phyloP scores from a whole-genome alignment of 2,888 invertebrate genomes.

The Caenorhabditis sp. region DNA sequence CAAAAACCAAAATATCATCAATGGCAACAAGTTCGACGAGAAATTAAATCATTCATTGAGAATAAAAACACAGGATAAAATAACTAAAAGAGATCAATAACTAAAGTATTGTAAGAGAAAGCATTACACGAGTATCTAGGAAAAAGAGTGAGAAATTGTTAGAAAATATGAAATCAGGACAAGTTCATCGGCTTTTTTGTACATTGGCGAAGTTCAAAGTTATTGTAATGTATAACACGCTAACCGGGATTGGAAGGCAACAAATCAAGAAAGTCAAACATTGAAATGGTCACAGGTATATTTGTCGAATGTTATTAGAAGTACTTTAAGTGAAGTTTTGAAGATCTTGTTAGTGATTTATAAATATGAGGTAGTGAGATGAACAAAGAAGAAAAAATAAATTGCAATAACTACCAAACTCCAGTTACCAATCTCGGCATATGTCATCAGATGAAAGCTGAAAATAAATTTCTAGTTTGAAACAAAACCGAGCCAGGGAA shows the following conservation, averaged over 20 bases:
- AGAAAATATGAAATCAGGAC: constrained; percentile 11
- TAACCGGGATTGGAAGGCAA: constrained; percentile 30
- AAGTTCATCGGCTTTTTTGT: neutral
- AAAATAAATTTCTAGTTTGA: neutral
- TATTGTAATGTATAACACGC: neutral
- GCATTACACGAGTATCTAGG: constrained; percentile 36
- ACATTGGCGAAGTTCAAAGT: neutral
- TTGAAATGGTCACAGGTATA: constrained; percentile 24
- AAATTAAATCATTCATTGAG: neutral
- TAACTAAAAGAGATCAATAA: constrained; percentile 26
- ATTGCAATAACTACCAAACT: constrained; percentile 22
- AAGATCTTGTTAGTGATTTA: constrained; percentile 1
- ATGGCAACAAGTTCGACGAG: neutral
- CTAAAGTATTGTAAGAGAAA: constrained; percentile 30
- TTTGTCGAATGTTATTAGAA: constrained; percentile 1
- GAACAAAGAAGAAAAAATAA: constrained; percentile 31
- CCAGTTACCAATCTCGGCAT: constrained; percentile 32
- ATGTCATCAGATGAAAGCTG: constrained; percentile 32
- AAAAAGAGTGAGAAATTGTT: constrained; percentile 26
- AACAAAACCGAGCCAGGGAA: too few species aligned
- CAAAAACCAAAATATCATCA: constrained; percentile 8
- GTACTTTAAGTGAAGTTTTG: too few species aligned
- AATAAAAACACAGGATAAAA: constrained; percentile 6
- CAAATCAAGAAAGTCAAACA: constrained; percentile 8
- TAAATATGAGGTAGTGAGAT: constrained; percentile 30